A percentile compares a stretch with the other conserved stretches of the same genome.
Evolutionary conservation across 2,113 vertebrate species (phyloP).

Genomic region (Notothenia rossii): DNA sequence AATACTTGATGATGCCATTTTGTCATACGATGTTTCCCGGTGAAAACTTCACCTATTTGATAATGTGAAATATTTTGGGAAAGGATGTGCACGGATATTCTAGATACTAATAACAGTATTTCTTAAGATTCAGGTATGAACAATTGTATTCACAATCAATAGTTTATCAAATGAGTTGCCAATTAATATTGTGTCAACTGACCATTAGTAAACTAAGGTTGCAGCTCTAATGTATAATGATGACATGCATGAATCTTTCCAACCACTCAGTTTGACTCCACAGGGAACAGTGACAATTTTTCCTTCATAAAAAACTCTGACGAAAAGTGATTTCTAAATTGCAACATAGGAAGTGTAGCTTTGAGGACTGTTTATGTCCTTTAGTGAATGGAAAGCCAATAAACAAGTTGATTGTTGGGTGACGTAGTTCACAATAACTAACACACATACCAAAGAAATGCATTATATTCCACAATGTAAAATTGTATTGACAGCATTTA

Average conservation of each 20-base stretch:
- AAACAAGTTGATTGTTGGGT: neutral
- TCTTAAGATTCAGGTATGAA: too few relatives aligned
- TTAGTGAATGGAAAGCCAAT: slow-evolving; percentile 28
- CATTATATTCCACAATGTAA: slow-evolving; percentile 4
- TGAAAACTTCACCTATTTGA: neutral
- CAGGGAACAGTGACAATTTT: neutral
- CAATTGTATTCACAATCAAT: too few relatives aligned
- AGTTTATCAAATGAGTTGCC: too few relatives aligned
- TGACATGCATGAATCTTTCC: neutral
- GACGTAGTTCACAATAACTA: neutral
- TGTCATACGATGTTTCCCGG: neutral
- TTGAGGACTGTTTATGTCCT: neutral
- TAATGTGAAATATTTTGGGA: neutral
- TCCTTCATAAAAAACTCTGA: neutral
- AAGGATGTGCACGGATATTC: too few relatives aligned
- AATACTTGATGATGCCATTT: neutral
- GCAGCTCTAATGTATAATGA: too few relatives aligned
- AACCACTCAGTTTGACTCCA: neutral
- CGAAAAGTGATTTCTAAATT: neutral
- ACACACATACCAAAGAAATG: slow-evolving; percentile 4
- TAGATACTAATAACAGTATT: too few relatives aligned
- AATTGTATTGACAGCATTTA: neutral
- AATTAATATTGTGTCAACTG: too few relatives aligned
- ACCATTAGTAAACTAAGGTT: neutral
- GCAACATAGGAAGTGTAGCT: neutral